A percentile compares a stretch with the other conserved stretches of the same genome.
These are phyloP conservation scores for Cryptotis parvus DNA, from an alignment of 2,113 vertebrate species.

Conservation along the genomic window DNA sequence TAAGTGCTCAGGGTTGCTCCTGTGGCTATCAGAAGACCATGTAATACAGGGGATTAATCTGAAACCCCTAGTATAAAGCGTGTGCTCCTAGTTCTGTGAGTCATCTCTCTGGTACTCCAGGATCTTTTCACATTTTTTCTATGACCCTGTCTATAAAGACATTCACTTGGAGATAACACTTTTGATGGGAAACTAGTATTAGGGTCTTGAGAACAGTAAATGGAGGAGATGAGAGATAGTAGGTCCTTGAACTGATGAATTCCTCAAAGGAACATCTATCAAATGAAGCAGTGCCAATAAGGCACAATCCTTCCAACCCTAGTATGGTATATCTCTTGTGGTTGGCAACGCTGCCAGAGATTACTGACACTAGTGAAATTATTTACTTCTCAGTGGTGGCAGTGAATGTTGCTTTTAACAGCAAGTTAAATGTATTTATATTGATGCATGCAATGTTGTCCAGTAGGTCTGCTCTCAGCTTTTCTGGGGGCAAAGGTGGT, in stretches of 20 bases:
- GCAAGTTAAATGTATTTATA: background rate
- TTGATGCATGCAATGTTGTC: background rate
- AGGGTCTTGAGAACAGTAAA: background rate
- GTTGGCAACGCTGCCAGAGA: background rate
- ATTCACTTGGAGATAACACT: background rate
- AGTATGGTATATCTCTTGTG: background rate
- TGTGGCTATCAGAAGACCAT: no score
- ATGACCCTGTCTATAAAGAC: background rate
- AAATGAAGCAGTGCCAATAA: background rate
- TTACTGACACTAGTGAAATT: background rate
- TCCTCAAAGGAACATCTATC: background rate
- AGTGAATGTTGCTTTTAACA: slow-evolving; percentile 12
- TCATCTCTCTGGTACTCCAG: no score
- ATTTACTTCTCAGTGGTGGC: background rate
- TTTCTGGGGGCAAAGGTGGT: background rate
- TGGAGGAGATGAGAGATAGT: background rate
- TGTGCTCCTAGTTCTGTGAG: no score
- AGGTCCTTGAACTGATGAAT: background rate
- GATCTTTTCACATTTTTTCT: no score
- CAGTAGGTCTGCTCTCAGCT: background rate
- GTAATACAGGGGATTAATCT: no score
- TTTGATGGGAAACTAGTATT: slow-evolving; percentile 8
- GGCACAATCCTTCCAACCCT: background rate
- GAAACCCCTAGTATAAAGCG: no score
- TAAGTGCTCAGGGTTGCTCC: no score